phyloP scores from a whole-genome alignment of 2,888 invertebrate species.

The Drosophila mimetica region DNA sequence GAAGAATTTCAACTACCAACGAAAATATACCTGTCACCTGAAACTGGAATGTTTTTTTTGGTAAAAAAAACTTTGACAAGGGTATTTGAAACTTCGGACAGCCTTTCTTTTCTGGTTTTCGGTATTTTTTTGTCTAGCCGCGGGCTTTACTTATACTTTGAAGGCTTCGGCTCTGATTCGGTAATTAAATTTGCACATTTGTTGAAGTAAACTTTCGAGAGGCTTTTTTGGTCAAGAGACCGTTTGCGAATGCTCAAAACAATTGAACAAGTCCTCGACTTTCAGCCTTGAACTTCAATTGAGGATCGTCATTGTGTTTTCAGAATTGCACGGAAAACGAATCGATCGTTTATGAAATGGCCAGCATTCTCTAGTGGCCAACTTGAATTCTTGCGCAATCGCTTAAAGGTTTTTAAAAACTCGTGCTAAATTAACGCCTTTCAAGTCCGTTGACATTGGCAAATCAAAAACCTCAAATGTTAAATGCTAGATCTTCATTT shows the following conservation, averaged over 20 bases:
- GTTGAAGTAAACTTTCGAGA: conserved; percentile 36
- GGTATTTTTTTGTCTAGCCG: conserved; percentile 23
- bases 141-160: conserved; percentile 26
- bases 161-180: conserved; percentile 53
- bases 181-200: conserved; percentile 68
- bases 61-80: conserved; percentile 18
- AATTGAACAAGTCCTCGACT: conserved; percentile 66
- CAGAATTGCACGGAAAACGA: conserved; percentile 26
- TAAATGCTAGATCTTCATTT: background rate
- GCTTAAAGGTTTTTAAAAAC: background rate
- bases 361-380: conserved; percentile 14
- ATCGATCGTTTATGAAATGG: conserved; percentile 4
- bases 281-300: conserved; percentile 28
- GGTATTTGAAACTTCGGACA: conserved; percentile 12
- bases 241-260: conserved; percentile 34
- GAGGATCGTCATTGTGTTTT: conserved; percentile 27
- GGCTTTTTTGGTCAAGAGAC: conserved; percentile 30
- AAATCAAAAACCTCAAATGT: conserved; percentile 3
- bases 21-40: conserved; percentile 19
- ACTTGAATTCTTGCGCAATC: conserved; percentile 32
- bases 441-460: conserved; percentile 18
- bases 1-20: conserved; percentile 6
- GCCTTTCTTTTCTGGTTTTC: conserved; percentile 29
- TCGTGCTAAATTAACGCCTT: conserved; percentile 10
- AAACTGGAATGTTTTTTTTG: conserved; percentile 6